phyloP scores from a whole-genome alignment of 1,140 invertebrate species.

The Probaryconus sp. region DNA sequence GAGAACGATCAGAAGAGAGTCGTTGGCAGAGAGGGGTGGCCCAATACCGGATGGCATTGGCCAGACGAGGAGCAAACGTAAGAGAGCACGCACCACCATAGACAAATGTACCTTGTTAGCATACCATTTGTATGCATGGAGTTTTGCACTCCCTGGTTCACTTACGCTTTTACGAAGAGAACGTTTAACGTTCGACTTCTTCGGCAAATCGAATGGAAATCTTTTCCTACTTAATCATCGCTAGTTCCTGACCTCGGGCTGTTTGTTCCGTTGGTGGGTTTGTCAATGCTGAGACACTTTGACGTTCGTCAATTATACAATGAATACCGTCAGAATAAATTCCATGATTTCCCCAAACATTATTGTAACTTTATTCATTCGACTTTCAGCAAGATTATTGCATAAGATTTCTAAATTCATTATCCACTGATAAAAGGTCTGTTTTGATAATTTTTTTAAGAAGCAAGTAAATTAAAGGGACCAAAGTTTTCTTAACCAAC shows the following conservation, averaged over 20 bases:
- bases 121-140: constrained; percentile 75
- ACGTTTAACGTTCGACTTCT: constrained; percentile 74
- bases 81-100: constrained; percentile 67
- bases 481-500: not conserved
- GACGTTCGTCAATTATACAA: constrained; percentile 28
- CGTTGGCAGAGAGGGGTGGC: constrained; percentile 49
- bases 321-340: too few relatives aligned
- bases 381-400: too few relatives aligned
- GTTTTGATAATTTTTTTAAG: constrained; percentile 36
- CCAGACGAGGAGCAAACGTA: constrained; percentile 44
- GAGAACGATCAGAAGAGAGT: constrained; percentile 65
- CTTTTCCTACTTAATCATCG: constrained; percentile 60
- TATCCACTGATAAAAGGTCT: too few relatives aligned
- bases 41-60: constrained; percentile 32
- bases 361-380: too few relatives aligned
- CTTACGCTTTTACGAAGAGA: constrained; percentile 62
- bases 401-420: too few relatives aligned
- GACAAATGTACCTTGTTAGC: constrained; percentile 78
- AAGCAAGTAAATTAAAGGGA: too few relatives aligned
- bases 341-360: too few relatives aligned
- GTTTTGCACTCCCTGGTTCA: constrained; percentile 68
- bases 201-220: constrained; percentile 74
- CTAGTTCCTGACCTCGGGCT: not conserved
- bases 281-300: constrained; percentile 31
- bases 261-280: not conserved